phyloP scores from a whole-genome alignment of 92 coral and sea anemone genomes.

The Galaxea fascicularis region DNA sequence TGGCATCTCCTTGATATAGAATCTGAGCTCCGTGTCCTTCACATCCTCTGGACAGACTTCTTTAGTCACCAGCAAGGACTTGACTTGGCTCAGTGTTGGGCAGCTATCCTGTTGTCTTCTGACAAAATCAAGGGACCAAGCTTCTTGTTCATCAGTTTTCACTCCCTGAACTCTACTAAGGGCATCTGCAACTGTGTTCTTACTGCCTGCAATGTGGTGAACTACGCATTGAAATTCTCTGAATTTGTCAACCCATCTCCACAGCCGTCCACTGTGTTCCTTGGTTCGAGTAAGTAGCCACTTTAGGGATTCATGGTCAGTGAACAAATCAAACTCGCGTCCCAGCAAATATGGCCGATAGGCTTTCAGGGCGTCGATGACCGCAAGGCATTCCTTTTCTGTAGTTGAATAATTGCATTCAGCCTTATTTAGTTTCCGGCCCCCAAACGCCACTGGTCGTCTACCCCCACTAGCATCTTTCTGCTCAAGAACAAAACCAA shows the following conservation, averaged over 20 bases:
- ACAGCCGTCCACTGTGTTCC: slow-evolving; percentile 68
- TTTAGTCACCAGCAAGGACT: slow-evolving; percentile 38
- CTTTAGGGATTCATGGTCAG: slow-evolving; percentile 47
- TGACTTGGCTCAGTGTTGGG: slow-evolving; percentile 46
- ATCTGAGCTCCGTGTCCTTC: slow-evolving; percentile 46
- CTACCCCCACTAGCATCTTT: slow-evolving; percentile 34
- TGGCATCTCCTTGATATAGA: slow-evolving; percentile 41
- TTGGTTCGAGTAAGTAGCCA: slow-evolving; percentile 33
- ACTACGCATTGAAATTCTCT: slow-evolving; percentile 71
- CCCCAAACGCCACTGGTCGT: slow-evolving; percentile 55
- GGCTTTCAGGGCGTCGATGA: slow-evolving; percentile 60
- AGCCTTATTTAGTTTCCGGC: slow-evolving; percentile 48
- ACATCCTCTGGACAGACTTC: slow-evolving; percentile 21
- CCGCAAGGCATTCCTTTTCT: slow-evolving; percentile 65
- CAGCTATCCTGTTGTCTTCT: slow-evolving; percentile 57
- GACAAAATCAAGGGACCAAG: slow-evolving; percentile 59
- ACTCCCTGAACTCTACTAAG: slow-evolving; percentile 51
- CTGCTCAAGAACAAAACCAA: slow-evolving; percentile 60
- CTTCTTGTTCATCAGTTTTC: slow-evolving; percentile 26
- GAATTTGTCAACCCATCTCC: slow-evolving; percentile 67
- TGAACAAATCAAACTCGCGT: slow-evolving; percentile 58
- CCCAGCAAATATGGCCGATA: slow-evolving; percentile 55
- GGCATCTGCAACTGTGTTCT: slow-evolving; percentile 63
- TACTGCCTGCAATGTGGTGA: slow-evolving; percentile 58
- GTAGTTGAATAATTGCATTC: slow-evolving; percentile 68